A percentile compares a stretch with the other conserved stretches of the same genome.
Evolutionary conservation across 1,140 invertebrate genomes (phyloP).

Genomic region (Hyles vespertilio): DNA sequence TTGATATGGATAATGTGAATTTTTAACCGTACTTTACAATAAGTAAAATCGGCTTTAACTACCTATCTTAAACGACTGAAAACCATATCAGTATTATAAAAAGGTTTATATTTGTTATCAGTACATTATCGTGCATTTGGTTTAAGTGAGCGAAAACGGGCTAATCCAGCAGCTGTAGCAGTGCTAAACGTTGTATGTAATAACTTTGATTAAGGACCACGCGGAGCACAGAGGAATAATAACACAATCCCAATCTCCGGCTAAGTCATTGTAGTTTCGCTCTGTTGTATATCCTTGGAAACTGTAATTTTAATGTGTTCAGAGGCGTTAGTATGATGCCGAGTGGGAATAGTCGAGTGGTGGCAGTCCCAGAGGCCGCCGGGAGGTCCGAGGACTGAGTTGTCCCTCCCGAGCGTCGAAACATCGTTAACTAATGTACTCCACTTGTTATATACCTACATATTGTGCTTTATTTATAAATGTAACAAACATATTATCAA

Average conservation of each 20-base stretch:
- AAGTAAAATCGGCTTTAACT: no score
- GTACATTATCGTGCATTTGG: background rate
- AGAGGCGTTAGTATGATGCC: conserved; percentile 49
- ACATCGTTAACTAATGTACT: conserved; percentile 26
- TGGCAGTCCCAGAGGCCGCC: conserved; percentile 19
- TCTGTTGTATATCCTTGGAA: conserved; percentile 61
- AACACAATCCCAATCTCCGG: conserved; percentile 52
- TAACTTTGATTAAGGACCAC: conserved; percentile 65
- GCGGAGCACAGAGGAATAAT: conserved; percentile 65
- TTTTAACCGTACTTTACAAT: no score
- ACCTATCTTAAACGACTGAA: no score
- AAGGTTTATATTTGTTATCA: no score
- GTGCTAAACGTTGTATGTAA: conserved; percentile 42
- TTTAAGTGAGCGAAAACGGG: background rate
- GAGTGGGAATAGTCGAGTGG: conserved; percentile 38
- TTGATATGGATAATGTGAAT: no score
- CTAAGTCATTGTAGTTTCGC: conserved; percentile 54
- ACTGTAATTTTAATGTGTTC: conserved; percentile 71
- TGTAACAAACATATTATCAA: background rate
- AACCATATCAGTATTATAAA: no score
- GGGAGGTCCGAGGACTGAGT: conserved; percentile 6
- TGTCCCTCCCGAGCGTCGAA: conserved; percentile 6
- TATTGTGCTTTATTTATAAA: background rate
- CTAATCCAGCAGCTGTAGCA: background rate
- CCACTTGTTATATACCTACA: background rate